These are phyloP conservation scores for Dasyprocta punctata DNA, from an alignment of 2,113 vertebrate species.

Conservation along the genomic window DNA sequence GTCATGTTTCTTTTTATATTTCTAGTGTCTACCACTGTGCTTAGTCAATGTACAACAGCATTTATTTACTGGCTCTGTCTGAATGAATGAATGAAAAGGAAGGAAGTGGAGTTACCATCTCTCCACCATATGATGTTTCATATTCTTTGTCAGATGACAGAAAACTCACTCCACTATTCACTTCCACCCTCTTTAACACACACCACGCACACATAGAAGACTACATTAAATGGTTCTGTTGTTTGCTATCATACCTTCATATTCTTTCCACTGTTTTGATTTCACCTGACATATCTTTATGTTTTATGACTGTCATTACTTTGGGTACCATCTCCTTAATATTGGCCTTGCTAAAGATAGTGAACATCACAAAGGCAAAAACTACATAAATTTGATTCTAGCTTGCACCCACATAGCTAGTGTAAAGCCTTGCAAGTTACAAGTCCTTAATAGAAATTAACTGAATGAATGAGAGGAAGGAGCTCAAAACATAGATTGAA, in stretches of 20 bases:
- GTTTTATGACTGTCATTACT: background rate
- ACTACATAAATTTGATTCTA: background rate
- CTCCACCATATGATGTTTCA: background rate
- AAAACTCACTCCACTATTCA: background rate
- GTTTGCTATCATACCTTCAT: background rate
- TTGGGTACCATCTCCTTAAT: background rate
- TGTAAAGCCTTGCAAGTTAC: background rate
- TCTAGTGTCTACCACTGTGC: background rate
- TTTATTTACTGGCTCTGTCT: background rate
- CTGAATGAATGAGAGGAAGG: background rate
- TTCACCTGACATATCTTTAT: background rate
- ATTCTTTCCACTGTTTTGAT: background rate
- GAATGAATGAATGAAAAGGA: background rate
- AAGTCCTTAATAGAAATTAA: background rate
- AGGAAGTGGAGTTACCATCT: background rate
- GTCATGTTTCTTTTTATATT: background rate
- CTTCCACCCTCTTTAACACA: too few relatives aligned
- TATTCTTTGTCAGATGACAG: background rate
- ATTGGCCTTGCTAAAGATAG: background rate
- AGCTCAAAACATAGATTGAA: too few relatives aligned
- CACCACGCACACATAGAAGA: background rate
- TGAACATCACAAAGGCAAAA: background rate
- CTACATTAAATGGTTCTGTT: background rate
- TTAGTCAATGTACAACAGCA: background rate
- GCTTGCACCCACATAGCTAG: background rate